A percentile compares a stretch with the other conserved stretches of the same genome.
Conservation (phyloP, 1,140 invertebrate genomes). For the Drosophila virilis region DNA sequence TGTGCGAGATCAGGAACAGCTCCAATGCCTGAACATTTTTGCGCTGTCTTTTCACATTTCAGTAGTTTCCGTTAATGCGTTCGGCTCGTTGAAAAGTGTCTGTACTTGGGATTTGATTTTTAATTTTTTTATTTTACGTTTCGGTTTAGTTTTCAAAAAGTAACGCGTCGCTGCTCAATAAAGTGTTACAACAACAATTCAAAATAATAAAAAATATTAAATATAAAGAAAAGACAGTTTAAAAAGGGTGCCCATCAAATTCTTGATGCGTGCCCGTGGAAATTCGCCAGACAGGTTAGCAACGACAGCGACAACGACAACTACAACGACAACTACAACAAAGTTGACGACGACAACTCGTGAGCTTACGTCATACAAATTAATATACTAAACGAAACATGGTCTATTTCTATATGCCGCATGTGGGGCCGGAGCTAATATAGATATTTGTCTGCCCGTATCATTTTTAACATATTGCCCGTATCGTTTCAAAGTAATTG, state of each 20-base stretch:
- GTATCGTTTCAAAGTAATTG: background rate
- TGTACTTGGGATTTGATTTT: slow-evolving; percentile 19
- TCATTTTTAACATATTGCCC: background rate
- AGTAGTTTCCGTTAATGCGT: slow-evolving; percentile 82
- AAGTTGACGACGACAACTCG: slow-evolving; percentile 54
- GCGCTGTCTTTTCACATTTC: slow-evolving; percentile 78
- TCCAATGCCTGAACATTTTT: slow-evolving; percentile 71
- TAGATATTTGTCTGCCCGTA: slow-evolving; percentile 36
- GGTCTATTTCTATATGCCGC: slow-evolving; percentile 76
- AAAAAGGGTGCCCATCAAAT: background rate
- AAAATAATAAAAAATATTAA: background rate
- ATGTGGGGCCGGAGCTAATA: slow-evolving; percentile 68
- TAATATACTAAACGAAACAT: slow-evolving; percentile 54
- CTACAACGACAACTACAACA: slow-evolving; percentile 2
- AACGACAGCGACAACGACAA: slow-evolving; percentile 20
- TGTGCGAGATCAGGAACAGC: slow-evolving; percentile 61
- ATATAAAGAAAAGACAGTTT: background rate
- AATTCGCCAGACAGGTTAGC: slow-evolving; percentile 35
- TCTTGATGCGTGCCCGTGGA: slow-evolving; percentile 12
- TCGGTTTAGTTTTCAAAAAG: background rate
- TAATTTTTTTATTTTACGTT: slow-evolving; percentile 6
- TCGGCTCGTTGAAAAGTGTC: slow-evolving; percentile 63
- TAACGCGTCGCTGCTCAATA: background rate
- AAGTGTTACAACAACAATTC: background rate
- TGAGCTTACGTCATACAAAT: slow-evolving; percentile 74